A percentile compares a stretch with the other conserved stretches of the same genome.
Conservation (phyloP, 2,888 invertebrate species). For the Oscheius sp. region DNA sequence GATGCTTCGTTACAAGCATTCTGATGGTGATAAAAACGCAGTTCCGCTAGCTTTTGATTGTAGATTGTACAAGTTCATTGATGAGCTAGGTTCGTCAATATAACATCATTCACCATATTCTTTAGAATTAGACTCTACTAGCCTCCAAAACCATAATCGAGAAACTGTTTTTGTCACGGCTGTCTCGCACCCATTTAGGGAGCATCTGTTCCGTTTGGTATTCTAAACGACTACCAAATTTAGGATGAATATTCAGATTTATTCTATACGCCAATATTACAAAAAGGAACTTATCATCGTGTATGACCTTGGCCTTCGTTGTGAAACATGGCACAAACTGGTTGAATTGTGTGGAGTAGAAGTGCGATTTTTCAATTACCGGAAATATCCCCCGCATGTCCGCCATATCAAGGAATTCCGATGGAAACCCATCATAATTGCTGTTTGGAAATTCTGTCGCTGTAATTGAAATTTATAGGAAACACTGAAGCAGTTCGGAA, state of each 20-base stretch:
- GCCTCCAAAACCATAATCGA: neutral
- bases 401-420: conserved; percentile 46
- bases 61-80: neutral
- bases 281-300: conserved; percentile 38
- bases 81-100: neutral
- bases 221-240: neutral
- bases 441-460: conserved; percentile 12
- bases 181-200: conserved; percentile 32
- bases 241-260: conserved; percentile 29
- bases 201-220: conserved; percentile 30
- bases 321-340: conserved; percentile 6
- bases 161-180: conserved; percentile 50
- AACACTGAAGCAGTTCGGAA: neutral
- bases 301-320: conserved; percentile 45
- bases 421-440: conserved; percentile 65
- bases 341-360: conserved; percentile 55
- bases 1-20: neutral
- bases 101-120: neutral
- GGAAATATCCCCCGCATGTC: conserved; percentile 44
- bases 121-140: neutral
- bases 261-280: conserved; percentile 38
- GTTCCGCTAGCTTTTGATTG: neutral
- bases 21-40: neutral
- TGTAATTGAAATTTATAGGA: neutral
- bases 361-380: conserved; percentile 53